phyloP scores from a whole-genome alignment of 2,113 vertebrate genomes.

The Corythornis madagascariensis region DNA sequence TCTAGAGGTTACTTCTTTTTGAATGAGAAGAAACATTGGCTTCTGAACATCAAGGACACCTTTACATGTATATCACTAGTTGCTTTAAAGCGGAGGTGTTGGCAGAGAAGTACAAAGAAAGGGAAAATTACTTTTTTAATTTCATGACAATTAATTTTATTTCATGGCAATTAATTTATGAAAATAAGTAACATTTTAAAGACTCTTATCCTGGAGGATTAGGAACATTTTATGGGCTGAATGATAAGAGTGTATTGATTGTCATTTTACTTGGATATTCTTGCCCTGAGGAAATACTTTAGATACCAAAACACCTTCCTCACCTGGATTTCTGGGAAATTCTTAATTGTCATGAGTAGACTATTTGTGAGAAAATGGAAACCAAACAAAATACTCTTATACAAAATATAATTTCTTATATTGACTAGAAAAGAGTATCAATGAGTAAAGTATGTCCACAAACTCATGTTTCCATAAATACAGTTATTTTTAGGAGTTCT shows the following conservation, averaged over 20 bases:
- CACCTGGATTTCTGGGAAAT: background rate
- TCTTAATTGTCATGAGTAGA: background rate
- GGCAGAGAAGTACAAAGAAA: background rate
- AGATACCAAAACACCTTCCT: background rate
- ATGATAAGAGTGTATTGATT: background rate
- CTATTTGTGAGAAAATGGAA: background rate
- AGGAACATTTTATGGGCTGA: background rate
- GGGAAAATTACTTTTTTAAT: background rate
- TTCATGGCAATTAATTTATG: background rate
- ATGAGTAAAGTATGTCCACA: background rate
- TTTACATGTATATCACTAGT: background rate
- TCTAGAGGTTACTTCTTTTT: background rate
- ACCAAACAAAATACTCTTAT: background rate
- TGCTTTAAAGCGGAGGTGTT: background rate
- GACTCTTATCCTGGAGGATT: background rate
- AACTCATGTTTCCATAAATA: background rate
- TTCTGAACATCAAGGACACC: background rate
- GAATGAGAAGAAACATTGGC: background rate
- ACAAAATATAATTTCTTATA: background rate
- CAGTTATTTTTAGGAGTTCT: background rate
- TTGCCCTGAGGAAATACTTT: background rate
- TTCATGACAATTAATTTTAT: background rate
- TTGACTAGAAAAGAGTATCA: background rate
- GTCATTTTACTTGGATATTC: background rate
- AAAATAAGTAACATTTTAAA: background rate